Base-by-base conservation (phyloP, 2,113 vertebrate genomes). In the Callocephalon fimbriatum region DNA sequence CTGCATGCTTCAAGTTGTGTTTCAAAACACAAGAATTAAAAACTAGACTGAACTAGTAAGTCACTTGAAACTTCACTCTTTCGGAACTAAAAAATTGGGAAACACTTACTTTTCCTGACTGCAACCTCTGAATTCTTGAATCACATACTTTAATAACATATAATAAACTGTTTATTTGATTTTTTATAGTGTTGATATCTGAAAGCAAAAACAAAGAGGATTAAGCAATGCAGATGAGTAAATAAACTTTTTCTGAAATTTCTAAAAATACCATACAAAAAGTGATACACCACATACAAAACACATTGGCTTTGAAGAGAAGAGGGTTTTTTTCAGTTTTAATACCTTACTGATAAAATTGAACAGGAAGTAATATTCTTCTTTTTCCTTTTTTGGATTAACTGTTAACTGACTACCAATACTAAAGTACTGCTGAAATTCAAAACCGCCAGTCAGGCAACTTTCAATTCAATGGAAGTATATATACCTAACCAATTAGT, bases 71-170 rank as follows among this genome's bases (percentile, higher is more conserved):
- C 6, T 18, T 77, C 12, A 58, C 4, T 44, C 35, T 67, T 86
- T 48, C 1, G 0, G 35, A 88, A 75, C 9, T 5, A 32, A 48
- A 62, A 38, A 44, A 1, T 5, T 18, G 18, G 6, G 62, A 23
- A 84, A 20, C 14, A 98, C 98, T 99, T 98, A 99, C 99, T 99
- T 99, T 99, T 98, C 99, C 99, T 88, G 99, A 99, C 94, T 99
- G 99, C 72, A 99, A 98, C 70, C 99, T 98, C 96, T 99, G 99
- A 98, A 99, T 99, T 98, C 99, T 99, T 97, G 99, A 99, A 98
- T 99, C 99, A 98, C 99, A 99, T 97, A 99, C 98, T 98, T 99
- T 99, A 98, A 99, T 99, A 97, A 99, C 99, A 99, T 99, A 99
- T 84, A 99, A 98, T 97, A 99, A 99, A 98, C 99, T 99, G 98